phyloP scores from a whole-genome alignment of 2,888 invertebrate species.

The Cephus pulcher region DNA sequence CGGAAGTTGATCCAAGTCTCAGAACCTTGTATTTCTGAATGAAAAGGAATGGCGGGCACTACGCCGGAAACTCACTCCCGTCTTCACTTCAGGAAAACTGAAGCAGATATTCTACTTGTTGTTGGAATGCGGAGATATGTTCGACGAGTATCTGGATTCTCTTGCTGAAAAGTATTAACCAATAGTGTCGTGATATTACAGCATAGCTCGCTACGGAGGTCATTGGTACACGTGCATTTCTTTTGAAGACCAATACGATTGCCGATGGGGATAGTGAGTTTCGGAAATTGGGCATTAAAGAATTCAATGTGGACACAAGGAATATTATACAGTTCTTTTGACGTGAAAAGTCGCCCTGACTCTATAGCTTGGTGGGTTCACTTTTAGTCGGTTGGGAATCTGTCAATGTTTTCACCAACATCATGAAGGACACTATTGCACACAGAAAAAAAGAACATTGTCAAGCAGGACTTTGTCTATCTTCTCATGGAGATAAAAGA shows the following conservation, averaged over 20 bases:
- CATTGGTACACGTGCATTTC: slow-evolving; percentile 65
- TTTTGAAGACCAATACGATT: slow-evolving; percentile 60
- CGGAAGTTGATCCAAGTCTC: no score
- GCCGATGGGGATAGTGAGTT: slow-evolving; percentile 56
- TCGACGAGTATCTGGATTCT: slow-evolving; percentile 63
- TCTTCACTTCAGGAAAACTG: slow-evolving; percentile 67
- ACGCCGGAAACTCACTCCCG: no score
- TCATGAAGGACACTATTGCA: slow-evolving; percentile 57
- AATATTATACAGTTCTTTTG: slow-evolving; percentile 16
- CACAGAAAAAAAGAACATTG: slow-evolving; percentile 62
- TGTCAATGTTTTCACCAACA: slow-evolving; percentile 51
- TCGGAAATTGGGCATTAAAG: slow-evolving; percentile 49
- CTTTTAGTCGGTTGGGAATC: slow-evolving; percentile 38
- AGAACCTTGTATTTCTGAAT: no score
- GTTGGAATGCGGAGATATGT: slow-evolving; percentile 61
- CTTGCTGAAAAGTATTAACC: slow-evolving; percentile 23
- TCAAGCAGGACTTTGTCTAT: slow-evolving; percentile 66
- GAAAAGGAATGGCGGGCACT: no score
- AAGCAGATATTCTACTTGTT: slow-evolving; percentile 69
- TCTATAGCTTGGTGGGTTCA: slow-evolving; percentile 37
- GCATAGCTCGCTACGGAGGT: slow-evolving; percentile 64
- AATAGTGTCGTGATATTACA: slow-evolving; percentile 46
- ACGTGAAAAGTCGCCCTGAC: slow-evolving; percentile 29
- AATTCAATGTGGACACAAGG: slow-evolving; percentile 36
- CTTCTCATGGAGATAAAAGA: slow-evolving; percentile 57